Base-by-base conservation (phyloP, 1,140 invertebrate species). In the Lepeophtheirus salmonis region DNA sequence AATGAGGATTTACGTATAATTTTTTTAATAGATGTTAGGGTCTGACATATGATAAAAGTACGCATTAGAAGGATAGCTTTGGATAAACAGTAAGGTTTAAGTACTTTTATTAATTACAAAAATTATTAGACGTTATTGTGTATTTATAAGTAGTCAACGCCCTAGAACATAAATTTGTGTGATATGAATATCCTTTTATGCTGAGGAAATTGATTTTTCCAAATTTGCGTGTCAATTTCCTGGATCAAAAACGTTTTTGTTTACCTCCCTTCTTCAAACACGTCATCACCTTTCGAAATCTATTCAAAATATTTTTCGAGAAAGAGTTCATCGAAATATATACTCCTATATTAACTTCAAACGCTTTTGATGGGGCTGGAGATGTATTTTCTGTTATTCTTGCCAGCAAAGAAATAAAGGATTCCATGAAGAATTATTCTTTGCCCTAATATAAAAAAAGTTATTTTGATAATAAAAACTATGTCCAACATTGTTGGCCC, bases 351-450 rank as follows among this genome's bases (percentile, higher is more conserved):
- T 68, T 98, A 13, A 96, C 94, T n/a, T 82, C 86, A 4, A 97
- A 95, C 74, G 92, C 98, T 71, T 97, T 92, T 74, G 95, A 99
- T 77, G 92, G 94, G n/a, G 92, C 86, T 51, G 91, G 92, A 16
- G 90, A 98, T 76, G 77, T 84, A 0, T 87, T 89, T 70, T 70
- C 71, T 52, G 77, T 84, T 1, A 72, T 78, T 63, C 84, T 84
- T 13, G 77, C 17, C 24, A 52, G 63, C 63, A 62, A 64, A 56
- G 13, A 3, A 6, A 13, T 16, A 16, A 24, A 14, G 14, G 16
- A 82, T 48, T 82, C 75, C 66, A 66, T 75, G 61, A 64, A 72
- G 21, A 59, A 66, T 10, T 52, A 64, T 20, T 26, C 71, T 71
- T 63, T 78, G 61, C 63, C 60, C 30, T 49, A 51, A 2, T 63